These are phyloP conservation scores for Potamarius usumacintae DNA, from an alignment of 2,113 vertebrate species.

Conservation along the genomic window DNA sequence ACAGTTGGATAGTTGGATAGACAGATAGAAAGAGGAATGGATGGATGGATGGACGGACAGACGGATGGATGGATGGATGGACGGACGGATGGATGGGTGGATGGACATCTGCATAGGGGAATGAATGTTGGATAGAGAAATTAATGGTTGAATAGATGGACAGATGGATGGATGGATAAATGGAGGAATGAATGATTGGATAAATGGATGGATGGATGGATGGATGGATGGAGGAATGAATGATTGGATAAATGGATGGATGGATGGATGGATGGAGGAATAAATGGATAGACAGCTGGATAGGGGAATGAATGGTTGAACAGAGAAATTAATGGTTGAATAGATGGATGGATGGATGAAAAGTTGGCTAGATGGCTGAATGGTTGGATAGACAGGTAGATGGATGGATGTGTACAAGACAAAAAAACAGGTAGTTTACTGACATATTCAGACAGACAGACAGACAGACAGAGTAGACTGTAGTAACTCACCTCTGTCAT, in stretches of 20 bases:
- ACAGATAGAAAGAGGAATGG: not conserved
- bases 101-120: not conserved
- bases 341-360: not conserved
- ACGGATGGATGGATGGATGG: not conserved
- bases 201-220: not conserved
- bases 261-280: not conserved
- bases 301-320: too few relatives aligned
- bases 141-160: not conserved
- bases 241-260: not conserved
- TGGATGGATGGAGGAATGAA: not conserved
- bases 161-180: not conserved
- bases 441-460: not conserved
- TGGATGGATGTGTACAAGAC: not conserved
- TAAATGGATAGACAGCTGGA: not conserved
- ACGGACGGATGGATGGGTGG: not conserved
- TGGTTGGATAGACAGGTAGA: not conserved
- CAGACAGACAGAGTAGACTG: not conserved
- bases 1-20: not conserved
- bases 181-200: not conserved
- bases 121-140: not conserved
- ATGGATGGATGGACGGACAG: not conserved
- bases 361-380: too few relatives aligned
- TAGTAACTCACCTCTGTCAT: constrained; percentile 73
- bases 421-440: not conserved
- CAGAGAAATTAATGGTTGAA: not conserved